A percentile compares a stretch with the other conserved stretches of the same genome.
Evolutionary conservation across 2,888 invertebrate species (phyloP).

Genomic region (Amphimallon solstitiale): DNA sequence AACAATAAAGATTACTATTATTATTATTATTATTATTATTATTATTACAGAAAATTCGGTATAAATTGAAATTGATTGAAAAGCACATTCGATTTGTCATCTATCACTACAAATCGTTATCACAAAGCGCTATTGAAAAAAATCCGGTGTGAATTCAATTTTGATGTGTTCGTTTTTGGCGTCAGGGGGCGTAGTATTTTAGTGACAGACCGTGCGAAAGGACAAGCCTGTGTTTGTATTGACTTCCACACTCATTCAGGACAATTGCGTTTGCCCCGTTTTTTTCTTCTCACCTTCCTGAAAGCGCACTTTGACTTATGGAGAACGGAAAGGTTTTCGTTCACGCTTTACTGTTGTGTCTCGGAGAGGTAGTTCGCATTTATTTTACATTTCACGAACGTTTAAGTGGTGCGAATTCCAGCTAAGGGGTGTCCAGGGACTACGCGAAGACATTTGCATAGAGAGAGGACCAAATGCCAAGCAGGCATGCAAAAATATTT

Average conservation of each 20-base stretch:
- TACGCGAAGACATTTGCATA: constrained; percentile 41
- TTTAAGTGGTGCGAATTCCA: constrained; percentile 38
- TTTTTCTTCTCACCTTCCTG: too few relatives aligned
- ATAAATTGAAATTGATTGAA: too few relatives aligned
- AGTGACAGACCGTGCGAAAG: constrained; percentile 30
- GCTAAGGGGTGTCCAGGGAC: constrained; percentile 42
- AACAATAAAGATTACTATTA: too few relatives aligned
- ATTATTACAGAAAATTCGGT: too few relatives aligned
- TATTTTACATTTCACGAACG: constrained; percentile 34
- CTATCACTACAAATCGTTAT: not conserved
- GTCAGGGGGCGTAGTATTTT: not conserved
- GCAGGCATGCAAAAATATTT: constrained; percentile 50
- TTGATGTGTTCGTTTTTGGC: not conserved
- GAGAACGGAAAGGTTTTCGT: constrained; percentile 19
- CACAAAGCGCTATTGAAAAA: not conserved
- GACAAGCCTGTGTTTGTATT: constrained; percentile 28
- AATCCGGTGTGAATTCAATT: not conserved
- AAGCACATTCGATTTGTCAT: too few relatives aligned
- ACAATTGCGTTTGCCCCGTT: constrained; percentile 5
- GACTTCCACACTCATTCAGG: not conserved
- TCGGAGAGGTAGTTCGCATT: constrained; percentile 27
- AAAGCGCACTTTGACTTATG: constrained; percentile 23
- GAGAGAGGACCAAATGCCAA: constrained; percentile 41
- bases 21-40: too few relatives aligned
- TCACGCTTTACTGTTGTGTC: constrained; percentile 20